A percentile compares a stretch with the other conserved stretches of the same genome.
Conservation (phyloP, 2,113 vertebrate genomes). For the Peromyscus californicus region DNA sequence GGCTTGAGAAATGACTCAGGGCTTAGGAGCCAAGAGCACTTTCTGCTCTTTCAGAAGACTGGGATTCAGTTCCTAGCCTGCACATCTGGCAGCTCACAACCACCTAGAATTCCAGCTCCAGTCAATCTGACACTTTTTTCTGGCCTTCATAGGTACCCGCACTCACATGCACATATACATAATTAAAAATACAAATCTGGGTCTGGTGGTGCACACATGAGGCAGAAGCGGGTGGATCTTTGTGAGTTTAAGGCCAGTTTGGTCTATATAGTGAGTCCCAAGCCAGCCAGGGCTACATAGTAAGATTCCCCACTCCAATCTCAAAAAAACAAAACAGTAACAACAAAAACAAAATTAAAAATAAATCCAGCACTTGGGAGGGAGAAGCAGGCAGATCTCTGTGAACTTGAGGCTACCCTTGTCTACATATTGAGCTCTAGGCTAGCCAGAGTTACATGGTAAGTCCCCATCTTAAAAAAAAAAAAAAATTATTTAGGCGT, state of each 20-base stretch:
- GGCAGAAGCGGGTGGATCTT: not conserved
- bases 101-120: not conserved
- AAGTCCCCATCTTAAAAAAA: not conserved
- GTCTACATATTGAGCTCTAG: not conserved
- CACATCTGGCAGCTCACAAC: too few species aligned
- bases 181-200: not conserved
- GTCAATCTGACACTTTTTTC: not conserved
- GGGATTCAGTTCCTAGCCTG: not conserved
- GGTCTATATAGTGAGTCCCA: not conserved
- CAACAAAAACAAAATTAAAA: too few species aligned
- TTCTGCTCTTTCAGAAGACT: not conserved
- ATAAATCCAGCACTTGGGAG: not conserved
- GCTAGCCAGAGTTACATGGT: not conserved
- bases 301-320: not conserved
- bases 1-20: not conserved
- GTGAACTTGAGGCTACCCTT: not conserved
- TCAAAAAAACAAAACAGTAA: too few species aligned
- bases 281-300: not conserved
- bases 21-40: not conserved
- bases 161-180: not conserved
- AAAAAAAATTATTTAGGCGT: too few species aligned
- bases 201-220: not conserved
- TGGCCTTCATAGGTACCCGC: not conserved
- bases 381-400: not conserved
- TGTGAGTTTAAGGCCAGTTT: not conserved